Evolutionary conservation across 2,797 vertebrate species (phyloP), one percentile per base, ranked within the genome.

Genomic region (Luscinia luscinia): DNA sequence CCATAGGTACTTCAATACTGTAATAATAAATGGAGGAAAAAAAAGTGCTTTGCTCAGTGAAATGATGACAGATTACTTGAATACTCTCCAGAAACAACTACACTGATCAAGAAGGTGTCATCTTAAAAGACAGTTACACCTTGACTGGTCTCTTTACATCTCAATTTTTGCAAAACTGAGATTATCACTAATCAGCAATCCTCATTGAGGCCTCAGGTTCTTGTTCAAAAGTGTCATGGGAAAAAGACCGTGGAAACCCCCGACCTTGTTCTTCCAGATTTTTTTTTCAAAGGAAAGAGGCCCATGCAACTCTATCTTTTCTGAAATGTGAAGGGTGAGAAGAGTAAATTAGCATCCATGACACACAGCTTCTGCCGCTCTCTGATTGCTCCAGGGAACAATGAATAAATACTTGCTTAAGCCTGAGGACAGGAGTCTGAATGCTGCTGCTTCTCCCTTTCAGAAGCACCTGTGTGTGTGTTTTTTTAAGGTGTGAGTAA

Each of bases 171-270:
- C 84, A 94, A 94, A 97, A 73, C 55, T 52, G 64, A 90, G 83
- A 92, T 77, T 80, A 86, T 89, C 6, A 5, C 70, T 89, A 89
- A 63, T 89, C 79, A 94, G 66, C 76, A 88, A 89, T 92, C 34
- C 66, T 45, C 61, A 46, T 2, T 63, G 87, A 74, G 30, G 68
- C 52, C 34, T 96, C 93, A 78, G 63, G 68, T 89, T 88, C 91
- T 93, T 93, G 91, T 95, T 94, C 95, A 96, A 28, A 38, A 94
- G 66, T 87, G 93, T 92, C 96, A 91, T 91, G 96, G 97, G 94
- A 97, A 96, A 97, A 95, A 92, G 80, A 16, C 57, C 48, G 19
- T 91, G 98, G 97, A 98, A 98, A 98, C 79, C 94, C 97, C 98
- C 97, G 5, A 63, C 69, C 74, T 89, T 90, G 90, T 90, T 96